These are phyloP conservation scores for Sylvia atricapilla DNA, from an alignment of 2,113 vertebrate genomes.

Conservation along the genomic window DNA sequence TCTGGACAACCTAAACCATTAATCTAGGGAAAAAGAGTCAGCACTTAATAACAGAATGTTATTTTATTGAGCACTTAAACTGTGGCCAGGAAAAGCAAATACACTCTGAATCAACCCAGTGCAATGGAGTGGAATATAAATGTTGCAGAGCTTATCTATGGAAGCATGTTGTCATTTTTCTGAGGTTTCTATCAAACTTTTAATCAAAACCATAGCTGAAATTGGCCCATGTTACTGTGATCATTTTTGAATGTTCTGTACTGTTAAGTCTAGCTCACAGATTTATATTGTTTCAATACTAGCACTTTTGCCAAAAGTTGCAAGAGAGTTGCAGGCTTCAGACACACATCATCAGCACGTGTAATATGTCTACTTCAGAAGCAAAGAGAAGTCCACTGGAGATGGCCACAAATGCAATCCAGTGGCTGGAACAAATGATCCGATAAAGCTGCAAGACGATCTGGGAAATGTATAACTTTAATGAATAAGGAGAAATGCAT, in stretches of 20 bases:
- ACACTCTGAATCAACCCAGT: neutral
- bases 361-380: constrained; percentile 9
- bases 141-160: constrained; percentile 42
- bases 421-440: neutral
- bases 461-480: constrained; percentile 17
- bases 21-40: constrained; percentile 28
- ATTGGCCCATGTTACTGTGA: neutral
- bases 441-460: neutral
- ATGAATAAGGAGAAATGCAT: neutral
- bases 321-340: constrained; percentile 46
- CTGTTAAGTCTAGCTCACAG: constrained; percentile 24
- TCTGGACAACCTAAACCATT: constrained; percentile 13
- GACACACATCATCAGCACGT: constrained; percentile 10
- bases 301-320: constrained; percentile 34
- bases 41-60: constrained; percentile 42
- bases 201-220: constrained; percentile 53
- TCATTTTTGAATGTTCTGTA: constrained; percentile 24
- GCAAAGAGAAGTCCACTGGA: neutral
- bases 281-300: constrained; percentile 40
- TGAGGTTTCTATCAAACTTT: constrained; percentile 53
- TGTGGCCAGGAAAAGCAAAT: constrained; percentile 50
- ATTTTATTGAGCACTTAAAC: constrained; percentile 14
- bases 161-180: constrained; percentile 37
- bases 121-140: constrained; percentile 13
- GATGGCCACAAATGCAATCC: neutral